These are phyloP conservation scores for Scolopax mira DNA, from an alignment of 2,113 vertebrate species.

Conservation along the genomic window DNA sequence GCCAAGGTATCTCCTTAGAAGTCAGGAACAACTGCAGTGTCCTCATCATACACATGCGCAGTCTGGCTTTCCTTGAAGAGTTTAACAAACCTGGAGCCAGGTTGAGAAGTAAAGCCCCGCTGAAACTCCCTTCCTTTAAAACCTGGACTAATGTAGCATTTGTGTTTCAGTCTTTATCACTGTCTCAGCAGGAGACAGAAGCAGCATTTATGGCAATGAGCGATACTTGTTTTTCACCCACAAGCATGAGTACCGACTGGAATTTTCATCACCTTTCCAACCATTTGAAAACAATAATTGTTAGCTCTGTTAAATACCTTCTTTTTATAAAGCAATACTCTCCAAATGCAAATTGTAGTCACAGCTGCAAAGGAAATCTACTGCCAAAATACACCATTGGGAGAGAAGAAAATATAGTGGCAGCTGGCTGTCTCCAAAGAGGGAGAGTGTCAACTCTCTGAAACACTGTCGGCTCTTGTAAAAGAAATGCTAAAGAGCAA, in stretches of 20 bases:
- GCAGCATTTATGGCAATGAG: background rate
- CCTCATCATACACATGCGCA: background rate
- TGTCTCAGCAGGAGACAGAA: background rate
- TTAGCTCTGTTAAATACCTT: slow-evolving; percentile 50
- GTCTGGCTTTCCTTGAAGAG: background rate
- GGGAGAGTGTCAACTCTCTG: background rate
- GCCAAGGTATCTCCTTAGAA: background rate
- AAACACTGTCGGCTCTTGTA: background rate
- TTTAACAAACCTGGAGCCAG: background rate
- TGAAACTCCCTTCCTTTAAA: background rate
- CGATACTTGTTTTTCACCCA: slow-evolving; percentile 28
- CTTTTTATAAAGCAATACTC: slow-evolving; percentile 36
- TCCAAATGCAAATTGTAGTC: slow-evolving; percentile 52
- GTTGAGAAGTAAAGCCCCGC: background rate
- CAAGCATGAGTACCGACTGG: background rate
- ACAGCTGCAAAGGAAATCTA: slow-evolving; percentile 61
- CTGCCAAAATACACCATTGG: slow-evolving; percentile 56
- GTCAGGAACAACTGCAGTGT: background rate
- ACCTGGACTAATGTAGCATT: background rate
- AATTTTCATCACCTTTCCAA: slow-evolving; percentile 53
- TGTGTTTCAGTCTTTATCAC: background rate
- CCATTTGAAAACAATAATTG: slow-evolving; percentile 45
- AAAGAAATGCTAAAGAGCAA: slow-evolving; percentile 37
- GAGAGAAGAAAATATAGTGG: slow-evolving; percentile 52
- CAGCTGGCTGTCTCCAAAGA: slow-evolving; percentile 56